phyloP scores from a whole-genome alignment of 2,113 vertebrate genomes.

The Forbesichthys papilliferus region DNA sequence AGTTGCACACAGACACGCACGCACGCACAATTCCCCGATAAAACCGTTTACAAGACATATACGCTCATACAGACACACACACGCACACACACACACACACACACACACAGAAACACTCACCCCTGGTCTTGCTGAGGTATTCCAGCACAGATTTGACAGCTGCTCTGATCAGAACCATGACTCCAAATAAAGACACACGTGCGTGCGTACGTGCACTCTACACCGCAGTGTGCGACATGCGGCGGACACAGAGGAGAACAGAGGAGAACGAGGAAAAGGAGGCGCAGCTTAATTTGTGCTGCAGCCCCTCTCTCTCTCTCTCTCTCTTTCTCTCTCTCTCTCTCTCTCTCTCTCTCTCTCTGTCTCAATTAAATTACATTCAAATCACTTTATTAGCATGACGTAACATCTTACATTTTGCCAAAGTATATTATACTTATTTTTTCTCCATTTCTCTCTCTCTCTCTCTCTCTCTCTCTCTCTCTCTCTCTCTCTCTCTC shows the following conservation, averaged over 20 bases:
- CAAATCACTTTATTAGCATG: no score
- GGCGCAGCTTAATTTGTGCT: background rate
- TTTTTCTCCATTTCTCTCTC: background rate
- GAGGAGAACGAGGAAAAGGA: background rate
- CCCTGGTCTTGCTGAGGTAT: constrained; percentile 59
- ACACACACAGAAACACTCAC: constrained; percentile 47
- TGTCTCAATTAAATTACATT: no score
- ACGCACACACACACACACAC: background rate
- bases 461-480: background rate
- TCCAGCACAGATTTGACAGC: constrained; percentile 68
- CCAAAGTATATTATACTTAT: background rate
- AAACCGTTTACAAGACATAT: no score
- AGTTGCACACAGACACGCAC: no score
- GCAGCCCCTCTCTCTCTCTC: background rate
- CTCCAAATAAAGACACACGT: constrained; percentile 16
- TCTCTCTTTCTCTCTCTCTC: background rate
- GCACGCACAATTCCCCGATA: no score
- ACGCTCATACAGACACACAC: background rate
- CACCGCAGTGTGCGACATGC: background rate
- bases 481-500: background rate
- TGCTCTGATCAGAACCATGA: constrained; percentile 67
- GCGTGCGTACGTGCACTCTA: background rate
- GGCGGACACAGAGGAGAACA: background rate
- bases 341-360: background rate
- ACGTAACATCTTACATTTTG: no score